Conservation (phyloP, 1,140 invertebrate species). For the Drosophila trapezifrons region DNA sequence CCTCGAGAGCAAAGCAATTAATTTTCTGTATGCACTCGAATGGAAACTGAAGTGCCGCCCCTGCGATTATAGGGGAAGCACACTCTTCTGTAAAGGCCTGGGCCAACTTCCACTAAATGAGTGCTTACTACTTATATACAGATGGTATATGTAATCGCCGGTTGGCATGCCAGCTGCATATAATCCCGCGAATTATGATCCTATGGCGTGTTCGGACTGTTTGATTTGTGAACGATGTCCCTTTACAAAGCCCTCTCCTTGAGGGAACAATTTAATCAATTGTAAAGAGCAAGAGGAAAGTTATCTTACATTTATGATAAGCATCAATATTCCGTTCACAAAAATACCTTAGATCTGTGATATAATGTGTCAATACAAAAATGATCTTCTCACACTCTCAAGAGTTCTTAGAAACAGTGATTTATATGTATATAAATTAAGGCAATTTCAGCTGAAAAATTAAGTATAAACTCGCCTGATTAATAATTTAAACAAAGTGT, state of each 20-base stretch:
- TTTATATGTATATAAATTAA: no score
- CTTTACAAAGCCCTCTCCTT: not conserved
- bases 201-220: slow-evolving; percentile 53
- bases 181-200: slow-evolving; percentile 41
- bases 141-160: slow-evolving; percentile 28
- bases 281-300: not conserved
- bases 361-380: no score
- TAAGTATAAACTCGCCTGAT: no score
- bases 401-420: no score
- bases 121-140: not conserved
- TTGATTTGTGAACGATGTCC: slow-evolving; percentile 29
- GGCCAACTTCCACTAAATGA: slow-evolving; percentile 9
- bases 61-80: slow-evolving; percentile 8
- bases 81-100: slow-evolving; percentile 9
- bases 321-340: no score
- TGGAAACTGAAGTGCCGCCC: slow-evolving; percentile 59
- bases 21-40: slow-evolving; percentile 63
- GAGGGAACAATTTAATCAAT: not conserved
- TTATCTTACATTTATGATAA: not conserved
- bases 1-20: slow-evolving; percentile 65
- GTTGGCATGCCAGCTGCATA: slow-evolving; percentile 52
- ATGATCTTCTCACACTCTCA: no score
- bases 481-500: no score
- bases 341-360: not conserved
- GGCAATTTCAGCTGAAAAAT: no score